These are phyloP conservation scores for Coranthus polyacanthus DNA, from an alignment of 2,797 vertebrate genomes.

Conservation along the genomic window DNA sequence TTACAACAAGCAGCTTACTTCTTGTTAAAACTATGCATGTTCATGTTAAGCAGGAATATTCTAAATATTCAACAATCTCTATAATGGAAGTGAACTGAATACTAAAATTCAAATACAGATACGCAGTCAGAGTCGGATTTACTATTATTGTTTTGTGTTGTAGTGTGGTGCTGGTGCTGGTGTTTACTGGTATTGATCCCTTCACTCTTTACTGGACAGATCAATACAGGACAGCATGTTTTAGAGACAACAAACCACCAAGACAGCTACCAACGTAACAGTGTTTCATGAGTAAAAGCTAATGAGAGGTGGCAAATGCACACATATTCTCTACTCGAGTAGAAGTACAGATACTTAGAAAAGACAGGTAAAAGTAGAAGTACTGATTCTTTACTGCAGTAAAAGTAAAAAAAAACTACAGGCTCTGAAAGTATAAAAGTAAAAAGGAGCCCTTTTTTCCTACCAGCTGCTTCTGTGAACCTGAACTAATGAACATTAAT, in stretches of 20 bases:
- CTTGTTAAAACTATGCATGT: too few species aligned
- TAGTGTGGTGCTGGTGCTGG: not conserved
- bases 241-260: constrained; percentile 4
- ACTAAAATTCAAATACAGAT: not conserved
- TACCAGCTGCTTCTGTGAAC: too few species aligned
- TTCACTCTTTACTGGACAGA: constrained; percentile 9
- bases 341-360: too few species aligned
- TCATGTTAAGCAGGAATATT: not conserved
- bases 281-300: not conserved
- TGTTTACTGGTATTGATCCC: constrained; percentile 28
- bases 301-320: too few species aligned
- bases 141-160: constrained; percentile 1
- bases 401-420: too few species aligned
- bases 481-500: too few species aligned
- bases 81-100: not conserved
- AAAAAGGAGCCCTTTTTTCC: too few species aligned
- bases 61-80: not conserved
- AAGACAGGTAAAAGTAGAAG: too few species aligned
- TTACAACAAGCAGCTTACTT: too few species aligned
- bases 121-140: not conserved
- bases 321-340: too few species aligned
- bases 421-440: too few species aligned
- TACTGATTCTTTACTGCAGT: too few species aligned
- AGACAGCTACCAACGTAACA: not conserved
- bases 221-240: constrained; percentile 31